phyloP scores from a whole-genome alignment of 1,140 invertebrate species.

The Saccostrea glomerata region DNA sequence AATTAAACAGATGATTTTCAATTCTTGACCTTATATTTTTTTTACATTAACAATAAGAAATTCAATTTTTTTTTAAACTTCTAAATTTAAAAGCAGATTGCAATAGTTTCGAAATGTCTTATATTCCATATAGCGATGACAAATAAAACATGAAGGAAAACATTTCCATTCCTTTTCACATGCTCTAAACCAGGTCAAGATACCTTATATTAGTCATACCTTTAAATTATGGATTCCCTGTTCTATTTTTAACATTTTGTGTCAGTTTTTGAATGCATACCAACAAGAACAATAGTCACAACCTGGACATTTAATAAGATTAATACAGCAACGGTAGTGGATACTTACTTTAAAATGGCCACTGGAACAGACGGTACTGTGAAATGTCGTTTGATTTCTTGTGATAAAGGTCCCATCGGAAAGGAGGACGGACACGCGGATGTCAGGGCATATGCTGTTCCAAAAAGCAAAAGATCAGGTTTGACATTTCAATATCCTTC shows the following conservation, averaged over 20 bases:
- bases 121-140: too few relatives aligned
- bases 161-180: too few relatives aligned
- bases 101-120: too few relatives aligned
- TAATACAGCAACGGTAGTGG: background rate
- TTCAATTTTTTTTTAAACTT: too few relatives aligned
- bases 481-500: too few relatives aligned
- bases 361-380: background rate
- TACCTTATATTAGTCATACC: background rate
- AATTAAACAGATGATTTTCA: too few relatives aligned
- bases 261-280: background rate
- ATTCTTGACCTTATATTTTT: too few relatives aligned
- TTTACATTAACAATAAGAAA: too few relatives aligned
- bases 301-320: background rate
- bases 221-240: background rate
- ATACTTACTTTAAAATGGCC: background rate
- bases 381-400: background rate
- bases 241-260: slow-evolving; percentile 12
- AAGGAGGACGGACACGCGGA: slow-evolving; percentile 6
- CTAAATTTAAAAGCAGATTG: too few relatives aligned
- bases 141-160: too few relatives aligned
- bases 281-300: background rate
- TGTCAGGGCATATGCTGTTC: background rate
- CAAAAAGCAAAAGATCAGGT: background rate
- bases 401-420: background rate
- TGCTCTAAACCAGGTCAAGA: too few relatives aligned